Conservation (phyloP, 2,113 vertebrate species). For the Pseudopipra pipra region DNA sequence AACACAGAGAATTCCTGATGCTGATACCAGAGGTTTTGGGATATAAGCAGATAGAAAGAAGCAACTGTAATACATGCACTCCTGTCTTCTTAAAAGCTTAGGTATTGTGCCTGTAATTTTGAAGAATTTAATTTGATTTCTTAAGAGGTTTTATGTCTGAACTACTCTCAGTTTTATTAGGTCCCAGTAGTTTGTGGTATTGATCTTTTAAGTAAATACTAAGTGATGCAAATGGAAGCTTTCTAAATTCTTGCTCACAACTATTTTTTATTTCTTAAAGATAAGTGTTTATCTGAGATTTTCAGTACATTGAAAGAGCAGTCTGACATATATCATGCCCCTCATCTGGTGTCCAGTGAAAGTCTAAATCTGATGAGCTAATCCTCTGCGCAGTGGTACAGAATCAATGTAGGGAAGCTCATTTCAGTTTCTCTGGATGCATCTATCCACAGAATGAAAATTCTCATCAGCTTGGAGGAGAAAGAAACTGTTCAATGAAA, state of each 20-base stretch:
- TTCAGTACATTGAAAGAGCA: background rate
- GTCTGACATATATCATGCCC: background rate
- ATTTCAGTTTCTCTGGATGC: background rate
- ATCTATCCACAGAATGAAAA: background rate
- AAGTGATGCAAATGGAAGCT: constrained; percentile 18
- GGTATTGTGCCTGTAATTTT: background rate
- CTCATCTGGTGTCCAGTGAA: background rate
- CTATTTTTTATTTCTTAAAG: background rate
- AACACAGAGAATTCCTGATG: background rate
- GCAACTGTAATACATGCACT: background rate
- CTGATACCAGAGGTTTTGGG: background rate
- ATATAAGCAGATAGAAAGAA: background rate
- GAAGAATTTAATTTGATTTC: constrained; percentile 11
- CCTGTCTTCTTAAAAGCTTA: background rate
- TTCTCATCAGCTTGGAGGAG: background rate
- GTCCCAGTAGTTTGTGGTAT: background rate
- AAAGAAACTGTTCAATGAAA: background rate
- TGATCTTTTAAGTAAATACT: constrained; percentile 31
- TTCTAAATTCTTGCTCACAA: background rate
- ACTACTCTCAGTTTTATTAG: constrained; percentile 14
- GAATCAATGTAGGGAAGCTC: rapidly evolving
- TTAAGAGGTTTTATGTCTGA: constrained; percentile 12
- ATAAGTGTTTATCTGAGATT: background rate
- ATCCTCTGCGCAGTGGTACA: rapidly evolving
- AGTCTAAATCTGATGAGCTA: background rate